Conservation (phyloP, 2,113 vertebrate species). For the Myrmecobius fasciatus region DNA sequence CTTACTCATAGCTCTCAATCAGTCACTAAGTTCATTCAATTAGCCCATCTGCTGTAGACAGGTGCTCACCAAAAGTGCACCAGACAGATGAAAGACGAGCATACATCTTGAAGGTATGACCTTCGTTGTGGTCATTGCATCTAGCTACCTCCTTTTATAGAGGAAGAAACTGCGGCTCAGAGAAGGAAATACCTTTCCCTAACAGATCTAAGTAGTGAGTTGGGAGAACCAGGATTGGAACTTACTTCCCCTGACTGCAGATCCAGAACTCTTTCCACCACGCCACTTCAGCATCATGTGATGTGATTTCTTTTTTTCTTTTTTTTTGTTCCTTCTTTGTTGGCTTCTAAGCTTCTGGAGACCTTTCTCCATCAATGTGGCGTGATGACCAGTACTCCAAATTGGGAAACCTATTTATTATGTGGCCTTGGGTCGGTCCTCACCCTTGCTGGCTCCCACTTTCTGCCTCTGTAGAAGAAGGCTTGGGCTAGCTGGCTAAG, state of each 20-base stretch:
- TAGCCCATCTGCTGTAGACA: slow-evolving; percentile 32
- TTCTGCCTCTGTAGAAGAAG: slow-evolving; percentile 13
- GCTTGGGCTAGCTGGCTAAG: not conserved
- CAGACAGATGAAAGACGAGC: not conserved
- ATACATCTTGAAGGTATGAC: not conserved
- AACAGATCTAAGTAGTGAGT: slow-evolving; percentile 16
- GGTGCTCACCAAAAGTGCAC: not conserved
- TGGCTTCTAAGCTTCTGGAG: slow-evolving; percentile 18
- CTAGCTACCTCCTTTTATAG: not conserved
- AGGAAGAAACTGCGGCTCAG: not conserved
- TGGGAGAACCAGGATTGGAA: slow-evolving; percentile 14
- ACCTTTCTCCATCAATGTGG: slow-evolving; percentile 35
- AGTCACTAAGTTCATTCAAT: slow-evolving; percentile 36
- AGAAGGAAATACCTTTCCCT: slow-evolving; percentile 10
- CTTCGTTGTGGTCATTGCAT: not conserved
- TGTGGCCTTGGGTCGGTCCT: slow-evolving; percentile 11
- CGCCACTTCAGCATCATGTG: not conserved
- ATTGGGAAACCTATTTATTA: not conserved
- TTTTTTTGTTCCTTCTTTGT: not conserved
- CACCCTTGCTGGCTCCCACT: not conserved
- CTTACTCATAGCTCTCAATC: slow-evolving; percentile 46
- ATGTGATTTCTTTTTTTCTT: not conserved
- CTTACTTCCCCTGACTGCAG: not conserved
- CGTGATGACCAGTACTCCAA: not conserved
- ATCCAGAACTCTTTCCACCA: not conserved